Evolutionary conservation across 2,113 vertebrate genomes (phyloP).

Genomic region (Brachyistius frenatus): DNA sequence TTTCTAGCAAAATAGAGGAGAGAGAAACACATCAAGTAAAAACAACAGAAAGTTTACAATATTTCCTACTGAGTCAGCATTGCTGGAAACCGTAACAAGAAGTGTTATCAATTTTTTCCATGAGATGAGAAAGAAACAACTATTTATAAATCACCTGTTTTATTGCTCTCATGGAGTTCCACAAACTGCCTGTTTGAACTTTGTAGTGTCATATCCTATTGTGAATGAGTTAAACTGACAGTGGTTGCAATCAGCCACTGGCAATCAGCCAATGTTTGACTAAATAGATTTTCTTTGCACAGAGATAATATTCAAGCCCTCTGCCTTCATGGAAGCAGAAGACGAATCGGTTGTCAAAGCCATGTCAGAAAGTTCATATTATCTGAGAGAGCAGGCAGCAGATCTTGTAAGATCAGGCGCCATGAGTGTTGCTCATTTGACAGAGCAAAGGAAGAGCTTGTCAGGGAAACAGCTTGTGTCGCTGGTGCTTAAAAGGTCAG

Average conservation of each 20-base stretch:
- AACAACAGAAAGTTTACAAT: conserved; percentile 3
- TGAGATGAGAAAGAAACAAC: conserved; percentile 35
- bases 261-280: conserved; percentile 30
- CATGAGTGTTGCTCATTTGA: conserved; percentile 55
- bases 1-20: neutral
- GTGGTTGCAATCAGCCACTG: conserved; percentile 35
- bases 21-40: neutral
- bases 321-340: conserved; percentile 22
- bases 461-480: conserved; percentile 82
- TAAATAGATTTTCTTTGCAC: conserved; percentile 2
- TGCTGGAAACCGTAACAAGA: conserved; percentile 16
- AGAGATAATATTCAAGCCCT: conserved; percentile 9
- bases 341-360: conserved; percentile 8
- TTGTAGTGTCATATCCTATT: conserved; percentile 33
- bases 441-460: conserved; percentile 81
- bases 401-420: conserved; percentile 64
- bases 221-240: conserved; percentile 29
- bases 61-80: conserved; percentile 9
- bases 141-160: conserved; percentile 27
- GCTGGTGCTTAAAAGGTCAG: conserved; percentile 79
- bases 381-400: conserved; percentile 47
- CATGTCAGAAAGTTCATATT: conserved; percentile 58
- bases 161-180: conserved; percentile 31
- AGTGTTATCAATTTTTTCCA: conserved; percentile 50
- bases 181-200: conserved; percentile 48